A percentile compares a stretch with the other conserved stretches of the same genome.
Conservation (phyloP, 2,113 vertebrate species). For the Pitta sordida region DNA sequence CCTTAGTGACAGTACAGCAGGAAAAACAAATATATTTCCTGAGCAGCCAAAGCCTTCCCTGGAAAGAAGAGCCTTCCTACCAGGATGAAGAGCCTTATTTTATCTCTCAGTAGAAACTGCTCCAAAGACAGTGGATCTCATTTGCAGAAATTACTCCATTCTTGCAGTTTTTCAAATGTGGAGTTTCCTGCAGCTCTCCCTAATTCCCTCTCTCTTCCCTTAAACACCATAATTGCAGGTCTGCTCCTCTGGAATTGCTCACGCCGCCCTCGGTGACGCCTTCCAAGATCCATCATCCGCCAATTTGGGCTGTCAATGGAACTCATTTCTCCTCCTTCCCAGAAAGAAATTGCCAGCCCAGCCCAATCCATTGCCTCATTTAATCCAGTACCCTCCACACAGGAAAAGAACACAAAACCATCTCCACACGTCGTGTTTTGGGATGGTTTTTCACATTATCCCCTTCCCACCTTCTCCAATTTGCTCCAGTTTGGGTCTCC, state of each 20-base stretch:
- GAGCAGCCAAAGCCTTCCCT: not conserved
- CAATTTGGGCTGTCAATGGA: not conserved
- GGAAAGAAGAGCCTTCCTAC: not conserved
- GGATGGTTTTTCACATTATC: not conserved
- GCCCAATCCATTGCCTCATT: accelerated
- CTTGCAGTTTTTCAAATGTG: not conserved
- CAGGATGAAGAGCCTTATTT: not conserved
- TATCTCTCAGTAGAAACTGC: not conserved
- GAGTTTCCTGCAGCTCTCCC: not conserved
- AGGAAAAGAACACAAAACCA: not conserved
- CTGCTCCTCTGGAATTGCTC: not conserved
- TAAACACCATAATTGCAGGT: not conserved
- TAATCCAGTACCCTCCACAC: not conserved
- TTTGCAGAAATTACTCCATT: not conserved
- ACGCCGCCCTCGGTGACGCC: not conserved
- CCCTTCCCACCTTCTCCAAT: not conserved
- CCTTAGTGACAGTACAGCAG: not conserved
- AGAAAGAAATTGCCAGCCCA: not conserved
- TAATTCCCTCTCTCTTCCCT: not conserved
- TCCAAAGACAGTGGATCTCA: not conserved
- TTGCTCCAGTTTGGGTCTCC: not conserved
- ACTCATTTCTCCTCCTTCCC: not conserved
- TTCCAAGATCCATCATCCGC: not conserved
- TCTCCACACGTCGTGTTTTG: not conserved
- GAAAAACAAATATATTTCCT: not conserved